Evolutionary conservation across 2,888 invertebrate genomes (phyloP).

Genomic region (Lepidocyrtinus sp.): DNA sequence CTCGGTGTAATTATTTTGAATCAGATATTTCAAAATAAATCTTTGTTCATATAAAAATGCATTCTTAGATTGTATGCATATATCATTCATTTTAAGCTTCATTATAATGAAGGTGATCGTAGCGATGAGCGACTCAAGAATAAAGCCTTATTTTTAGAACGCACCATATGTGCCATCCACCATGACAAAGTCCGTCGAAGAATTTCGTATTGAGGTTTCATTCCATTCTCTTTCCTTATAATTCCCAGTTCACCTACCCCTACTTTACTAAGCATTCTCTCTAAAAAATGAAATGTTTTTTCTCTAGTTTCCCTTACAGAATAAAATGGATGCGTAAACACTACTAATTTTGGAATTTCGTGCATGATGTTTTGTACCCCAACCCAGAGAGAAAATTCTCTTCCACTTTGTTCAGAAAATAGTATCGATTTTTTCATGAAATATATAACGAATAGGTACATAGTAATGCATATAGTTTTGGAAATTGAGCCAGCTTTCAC

Average conservation of each 20-base stretch:
- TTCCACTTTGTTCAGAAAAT: neutral
- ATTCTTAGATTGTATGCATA: neutral
- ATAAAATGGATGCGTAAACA: conserved; percentile 16
- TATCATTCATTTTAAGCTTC: neutral
- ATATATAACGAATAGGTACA: neutral
- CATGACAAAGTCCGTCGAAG: conserved; percentile 10
- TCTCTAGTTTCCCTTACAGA: neutral
- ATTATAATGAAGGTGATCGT: conserved; percentile 19
- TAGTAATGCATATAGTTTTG: neutral
- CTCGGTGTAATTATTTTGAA: neutral
- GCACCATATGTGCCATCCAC: conserved; percentile 56
- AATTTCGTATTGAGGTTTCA: too few species aligned
- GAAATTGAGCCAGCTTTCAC: conserved; percentile 40
- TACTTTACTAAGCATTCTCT: conserved; percentile 8
- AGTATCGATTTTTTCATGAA: conserved; percentile 11
- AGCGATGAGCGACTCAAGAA: conserved; percentile 48
- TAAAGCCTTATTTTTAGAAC: conserved; percentile 53
- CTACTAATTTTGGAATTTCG: conserved; percentile 16
- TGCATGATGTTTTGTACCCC: neutral
- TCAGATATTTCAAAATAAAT: too few species aligned
- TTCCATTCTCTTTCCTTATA: too few species aligned
- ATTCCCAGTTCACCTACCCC: conserved; percentile 43
- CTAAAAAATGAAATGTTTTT: conserved; percentile 20
- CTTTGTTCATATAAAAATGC: neutral
- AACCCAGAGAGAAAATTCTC: conserved; percentile 3